Evolutionary conservation across 2,888 invertebrate genomes (phyloP).

Genomic region (Phyllotreta striolata): DNA sequence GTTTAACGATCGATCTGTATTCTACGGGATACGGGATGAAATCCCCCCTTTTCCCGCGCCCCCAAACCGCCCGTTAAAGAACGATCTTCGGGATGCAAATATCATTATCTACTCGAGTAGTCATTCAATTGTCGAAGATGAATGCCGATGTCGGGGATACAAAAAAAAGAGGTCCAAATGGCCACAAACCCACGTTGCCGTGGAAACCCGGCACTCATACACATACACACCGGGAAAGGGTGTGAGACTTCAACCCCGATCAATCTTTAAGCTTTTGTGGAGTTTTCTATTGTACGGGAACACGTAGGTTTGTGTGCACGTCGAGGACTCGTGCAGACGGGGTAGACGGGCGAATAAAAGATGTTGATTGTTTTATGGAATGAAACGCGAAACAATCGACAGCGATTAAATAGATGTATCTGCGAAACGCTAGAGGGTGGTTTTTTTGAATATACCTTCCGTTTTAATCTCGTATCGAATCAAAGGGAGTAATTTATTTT

Average conservation of each 20-base stretch:
- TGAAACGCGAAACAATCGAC: slow-evolving; percentile 17
- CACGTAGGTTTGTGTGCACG: slow-evolving; percentile 49
- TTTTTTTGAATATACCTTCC: not conserved
- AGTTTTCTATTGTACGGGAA: slow-evolving; percentile 55
- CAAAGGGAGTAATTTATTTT: too few species aligned
- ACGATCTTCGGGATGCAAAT: slow-evolving; percentile 60
- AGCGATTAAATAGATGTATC: slow-evolving; percentile 14
- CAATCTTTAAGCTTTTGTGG: slow-evolving; percentile 59
- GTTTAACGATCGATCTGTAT: slow-evolving; percentile 9
- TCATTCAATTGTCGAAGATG: slow-evolving; percentile 61
- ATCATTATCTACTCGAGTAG: slow-evolving; percentile 61
- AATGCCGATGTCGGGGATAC: slow-evolving; percentile 52
- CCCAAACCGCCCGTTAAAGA: slow-evolving; percentile 53
- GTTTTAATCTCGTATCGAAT: too few species aligned
- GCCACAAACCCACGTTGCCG: slow-evolving; percentile 59
- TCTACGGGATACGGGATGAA: slow-evolving; percentile 17
- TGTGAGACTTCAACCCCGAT: slow-evolving; percentile 56
- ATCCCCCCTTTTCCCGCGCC: slow-evolving; percentile 33
- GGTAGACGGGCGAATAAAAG: slow-evolving; percentile 9
- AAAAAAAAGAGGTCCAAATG: slow-evolving; percentile 58
- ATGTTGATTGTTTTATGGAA: slow-evolving; percentile 17
- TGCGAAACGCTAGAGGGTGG: not conserved
- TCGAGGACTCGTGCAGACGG: slow-evolving; percentile 14
- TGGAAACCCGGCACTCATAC: slow-evolving; percentile 52
- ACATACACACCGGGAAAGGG: slow-evolving; percentile 54